Evolutionary conservation across 2,113 vertebrate genomes (phyloP).

Genomic region (Microtus ochrogaster): DNA sequence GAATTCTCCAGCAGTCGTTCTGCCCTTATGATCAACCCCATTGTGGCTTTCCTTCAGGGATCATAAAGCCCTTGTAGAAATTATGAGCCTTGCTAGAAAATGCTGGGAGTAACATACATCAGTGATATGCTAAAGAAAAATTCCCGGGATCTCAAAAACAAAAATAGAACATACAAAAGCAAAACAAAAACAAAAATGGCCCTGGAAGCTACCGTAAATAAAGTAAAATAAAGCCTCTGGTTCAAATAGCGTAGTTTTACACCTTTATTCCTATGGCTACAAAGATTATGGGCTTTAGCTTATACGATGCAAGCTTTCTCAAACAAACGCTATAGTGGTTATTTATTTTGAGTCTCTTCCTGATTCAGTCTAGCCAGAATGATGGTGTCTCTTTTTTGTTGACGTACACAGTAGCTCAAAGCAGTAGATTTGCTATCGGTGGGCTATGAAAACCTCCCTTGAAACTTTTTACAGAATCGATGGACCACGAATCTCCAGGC

Average conservation of each 20-base stretch:
- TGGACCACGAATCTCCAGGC: not conserved
- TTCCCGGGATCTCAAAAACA: not conserved
- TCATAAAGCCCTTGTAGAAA: constrained; percentile 46
- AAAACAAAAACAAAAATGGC: not conserved
- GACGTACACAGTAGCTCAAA: not conserved
- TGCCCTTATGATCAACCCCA: constrained; percentile 28
- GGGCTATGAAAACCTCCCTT: not conserved
- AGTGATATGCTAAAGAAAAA: constrained; percentile 5
- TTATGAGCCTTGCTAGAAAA: constrained; percentile 45
- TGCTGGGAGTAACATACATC: constrained; percentile 32
- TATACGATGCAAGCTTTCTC: constrained; percentile 6
- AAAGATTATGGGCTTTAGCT: not conserved
- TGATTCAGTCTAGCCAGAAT: not conserved
- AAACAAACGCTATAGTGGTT: constrained; percentile 38
- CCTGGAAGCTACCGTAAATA: constrained; percentile 2
- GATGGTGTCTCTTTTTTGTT: not conserved
- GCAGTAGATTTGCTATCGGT: not conserved
- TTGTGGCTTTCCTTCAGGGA: constrained; percentile 16
- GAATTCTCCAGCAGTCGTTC: constrained; percentile 28
- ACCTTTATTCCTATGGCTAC: constrained; percentile 16
- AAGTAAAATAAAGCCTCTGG: constrained; percentile 18
- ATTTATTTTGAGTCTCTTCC: not conserved
- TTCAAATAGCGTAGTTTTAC: constrained; percentile 19
- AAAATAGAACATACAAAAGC: not conserved
- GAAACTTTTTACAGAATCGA: not conserved